phyloP scores from a whole-genome alignment of 2,797 vertebrate genomes.

The Crax fasciolata region DNA sequence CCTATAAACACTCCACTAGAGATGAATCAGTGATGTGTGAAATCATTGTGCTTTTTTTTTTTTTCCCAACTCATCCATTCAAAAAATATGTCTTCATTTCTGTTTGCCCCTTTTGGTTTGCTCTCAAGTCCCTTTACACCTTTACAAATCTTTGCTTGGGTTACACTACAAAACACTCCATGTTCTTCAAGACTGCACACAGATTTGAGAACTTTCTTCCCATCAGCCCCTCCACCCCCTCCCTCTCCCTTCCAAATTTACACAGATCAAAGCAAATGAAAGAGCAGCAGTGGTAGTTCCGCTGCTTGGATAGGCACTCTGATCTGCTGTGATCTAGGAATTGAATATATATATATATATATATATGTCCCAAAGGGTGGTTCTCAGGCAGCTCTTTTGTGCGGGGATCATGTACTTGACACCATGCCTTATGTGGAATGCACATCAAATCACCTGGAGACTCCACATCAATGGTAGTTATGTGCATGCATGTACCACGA shows the following conservation, averaged over 20 bases:
- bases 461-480: slow-evolving; percentile 71
- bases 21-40: background rate
- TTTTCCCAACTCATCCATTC: fast-evolving
- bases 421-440: slow-evolving; percentile 77
- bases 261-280: slow-evolving; percentile 39
- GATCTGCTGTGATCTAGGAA: slow-evolving; percentile 27
- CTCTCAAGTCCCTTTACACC: background rate
- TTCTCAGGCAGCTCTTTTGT: slow-evolving; percentile 69
- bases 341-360: too few relatives aligned
- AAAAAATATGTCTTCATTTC: background rate
- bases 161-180: background rate
- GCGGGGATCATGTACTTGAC: slow-evolving; percentile 65
- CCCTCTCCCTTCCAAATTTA: background rate
- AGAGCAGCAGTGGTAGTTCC: slow-evolving; percentile 31
- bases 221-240: background rate
- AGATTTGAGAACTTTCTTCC: background rate
- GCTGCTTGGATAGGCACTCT: slow-evolving; percentile 63
- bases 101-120: background rate
- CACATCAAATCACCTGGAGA: slow-evolving; percentile 79
- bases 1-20: background rate
- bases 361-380: background rate
- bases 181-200: background rate
- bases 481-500: slow-evolving; percentile 67
- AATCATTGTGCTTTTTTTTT: background rate
- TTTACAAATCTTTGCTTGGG: background rate